These are phyloP conservation scores for Drosophila mojavensis DNA, from an alignment of 1,140 invertebrate genomes.

Conservation along the genomic window DNA sequence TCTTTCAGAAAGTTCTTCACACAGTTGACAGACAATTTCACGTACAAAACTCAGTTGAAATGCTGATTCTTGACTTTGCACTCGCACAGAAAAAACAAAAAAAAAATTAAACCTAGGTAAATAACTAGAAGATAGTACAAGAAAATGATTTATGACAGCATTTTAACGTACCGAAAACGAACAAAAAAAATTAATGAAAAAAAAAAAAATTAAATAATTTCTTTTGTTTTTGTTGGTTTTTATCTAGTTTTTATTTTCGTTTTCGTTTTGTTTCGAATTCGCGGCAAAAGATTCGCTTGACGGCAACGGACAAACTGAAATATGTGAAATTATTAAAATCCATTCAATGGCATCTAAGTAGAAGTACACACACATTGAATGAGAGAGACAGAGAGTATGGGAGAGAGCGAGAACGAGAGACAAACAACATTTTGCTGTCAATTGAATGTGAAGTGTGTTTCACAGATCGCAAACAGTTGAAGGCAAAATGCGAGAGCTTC, in stretches of 20 bases:
- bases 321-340: constrained; percentile 60
- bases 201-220: neutral
- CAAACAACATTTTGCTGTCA: constrained; percentile 33
- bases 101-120: too few relatives aligned
- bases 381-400: neutral
- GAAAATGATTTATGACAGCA: constrained; percentile 14
- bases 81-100: too few relatives aligned
- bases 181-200: neutral
- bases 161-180: constrained; percentile 1
- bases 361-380: constrained; percentile 19
- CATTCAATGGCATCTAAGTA: constrained; percentile 53
- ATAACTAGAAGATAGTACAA: neutral
- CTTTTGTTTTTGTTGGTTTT: constrained; percentile 2
- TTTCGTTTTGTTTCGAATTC: constrained; percentile 11
- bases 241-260: neutral
- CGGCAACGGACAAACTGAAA: constrained; percentile 47
- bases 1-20: too few relatives aligned
- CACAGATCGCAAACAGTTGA: constrained; percentile 11
- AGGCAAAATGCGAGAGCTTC: neutral
- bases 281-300: constrained; percentile 36
- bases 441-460: constrained; percentile 54
- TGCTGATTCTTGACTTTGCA: too few relatives aligned
- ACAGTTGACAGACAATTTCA: too few relatives aligned
- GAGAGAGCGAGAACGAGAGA: constrained; percentile 13
- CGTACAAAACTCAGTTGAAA: too few relatives aligned